Evolutionary conservation across 2,888 invertebrate species (phyloP).

Genomic region (Orthosia gothica): DNA sequence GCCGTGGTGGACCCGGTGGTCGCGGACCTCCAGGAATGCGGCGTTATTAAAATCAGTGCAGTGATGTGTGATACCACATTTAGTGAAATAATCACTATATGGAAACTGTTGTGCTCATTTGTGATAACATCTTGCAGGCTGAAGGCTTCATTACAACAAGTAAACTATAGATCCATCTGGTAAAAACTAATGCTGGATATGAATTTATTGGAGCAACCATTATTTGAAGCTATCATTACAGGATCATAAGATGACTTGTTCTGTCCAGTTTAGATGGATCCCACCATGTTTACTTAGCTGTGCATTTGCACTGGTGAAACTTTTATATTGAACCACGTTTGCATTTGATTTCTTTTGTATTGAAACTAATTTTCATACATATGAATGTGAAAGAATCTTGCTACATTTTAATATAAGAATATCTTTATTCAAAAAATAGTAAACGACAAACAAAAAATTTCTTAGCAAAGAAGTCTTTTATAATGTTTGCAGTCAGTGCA

Average conservation of each 20-base stretch:
- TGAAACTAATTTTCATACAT: neutral
- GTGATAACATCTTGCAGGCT: slow-evolving; percentile 22
- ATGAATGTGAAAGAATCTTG: neutral
- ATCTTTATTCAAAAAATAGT: no score
- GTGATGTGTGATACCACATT: slow-evolving; percentile 49
- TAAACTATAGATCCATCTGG: neutral
- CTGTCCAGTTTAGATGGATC: neutral
- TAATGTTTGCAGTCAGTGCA: neutral
- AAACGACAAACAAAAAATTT: neutral
- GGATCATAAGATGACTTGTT: neutral
- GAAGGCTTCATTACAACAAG: slow-evolving; percentile 2
- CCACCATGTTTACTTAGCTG: neutral
- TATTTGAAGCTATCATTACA: neutral
- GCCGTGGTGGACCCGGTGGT: slow-evolving; percentile 93
- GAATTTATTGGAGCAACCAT: neutral
- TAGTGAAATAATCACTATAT: slow-evolving; percentile 27
- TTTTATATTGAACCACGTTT: neutral
- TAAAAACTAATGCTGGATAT: neutral
- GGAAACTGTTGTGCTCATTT: slow-evolving; percentile 18
- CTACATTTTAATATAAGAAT: no score
- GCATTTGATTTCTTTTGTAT: neutral
- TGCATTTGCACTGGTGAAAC: neutral
- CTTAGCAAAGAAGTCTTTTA: neutral
- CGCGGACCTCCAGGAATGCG: slow-evolving; percentile 96
- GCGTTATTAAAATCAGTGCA: slow-evolving; percentile 81